Conservation (phyloP, 2,888 invertebrate species). For the Exephanes ischioxanthus region DNA sequence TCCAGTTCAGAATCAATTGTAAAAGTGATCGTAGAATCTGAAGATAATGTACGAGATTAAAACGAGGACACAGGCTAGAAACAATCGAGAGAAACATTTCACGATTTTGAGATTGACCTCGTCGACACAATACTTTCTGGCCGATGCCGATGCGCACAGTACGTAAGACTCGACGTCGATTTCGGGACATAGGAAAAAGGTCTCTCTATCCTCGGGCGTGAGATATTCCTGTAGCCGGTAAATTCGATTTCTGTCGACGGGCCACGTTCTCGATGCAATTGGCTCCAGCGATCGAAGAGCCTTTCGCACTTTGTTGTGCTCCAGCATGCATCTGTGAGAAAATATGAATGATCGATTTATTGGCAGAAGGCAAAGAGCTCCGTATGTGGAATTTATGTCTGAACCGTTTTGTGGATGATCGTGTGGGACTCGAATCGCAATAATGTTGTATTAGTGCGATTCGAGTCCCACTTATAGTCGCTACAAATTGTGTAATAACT, state of each 20-base stretch:
- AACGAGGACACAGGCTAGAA: slow-evolving; percentile 49
- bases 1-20: neutral
- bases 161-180: slow-evolving; percentile 80
- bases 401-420: neutral
- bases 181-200: slow-evolving; percentile 75
- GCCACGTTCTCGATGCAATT: slow-evolving; percentile 75
- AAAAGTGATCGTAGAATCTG: slow-evolving; percentile 12
- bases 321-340: slow-evolving; percentile 72
- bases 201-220: slow-evolving; percentile 74
- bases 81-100: slow-evolving; percentile 68
- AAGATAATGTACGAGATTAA: slow-evolving; percentile 38
- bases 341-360: slow-evolving; percentile 27
- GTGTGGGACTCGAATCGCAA: neutral
- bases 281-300: slow-evolving; percentile 76
- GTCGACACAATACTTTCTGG: slow-evolving; percentile 77
- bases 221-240: slow-evolving; percentile 73
- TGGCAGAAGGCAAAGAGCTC: neutral
- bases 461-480: neutral
- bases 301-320: slow-evolving; percentile 76
- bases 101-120: slow-evolving; percentile 72
- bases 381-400: neutral
- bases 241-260: slow-evolving; percentile 76
- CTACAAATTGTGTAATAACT: neutral
- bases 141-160: slow-evolving; percentile 78
- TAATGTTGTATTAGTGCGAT: neutral